Evolutionary conservation across 1,140 invertebrate genomes (phyloP).

Genomic region (Solenopsis invicta): DNA sequence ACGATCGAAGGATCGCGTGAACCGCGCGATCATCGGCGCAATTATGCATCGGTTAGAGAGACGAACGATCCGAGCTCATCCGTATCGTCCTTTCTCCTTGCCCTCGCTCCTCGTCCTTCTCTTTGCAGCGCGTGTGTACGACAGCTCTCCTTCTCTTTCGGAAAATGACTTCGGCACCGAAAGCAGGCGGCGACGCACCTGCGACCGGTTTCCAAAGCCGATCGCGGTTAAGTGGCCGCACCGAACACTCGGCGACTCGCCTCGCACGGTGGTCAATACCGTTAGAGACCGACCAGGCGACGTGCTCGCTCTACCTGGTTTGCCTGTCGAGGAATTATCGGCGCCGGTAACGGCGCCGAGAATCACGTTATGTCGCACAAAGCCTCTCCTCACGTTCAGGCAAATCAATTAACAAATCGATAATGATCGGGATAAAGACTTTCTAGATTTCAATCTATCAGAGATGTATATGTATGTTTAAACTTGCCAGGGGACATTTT

Average conservation of each 20-base stretch:
- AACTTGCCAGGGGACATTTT: background rate
- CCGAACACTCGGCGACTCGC: slow-evolving; percentile 59
- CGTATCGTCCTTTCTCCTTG: slow-evolving; percentile 1
- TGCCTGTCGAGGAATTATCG: slow-evolving; percentile 63
- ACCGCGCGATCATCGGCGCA: slow-evolving; percentile 21
- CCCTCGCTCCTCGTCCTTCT: background rate
- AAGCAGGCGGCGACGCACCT: slow-evolving; percentile 69
- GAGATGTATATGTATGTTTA: background rate
- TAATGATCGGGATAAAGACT: background rate
- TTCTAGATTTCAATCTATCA: too few species aligned
- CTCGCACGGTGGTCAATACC: slow-evolving; percentile 75
- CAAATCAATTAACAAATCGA: slow-evolving; percentile 7
- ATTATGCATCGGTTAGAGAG: slow-evolving; percentile 29
- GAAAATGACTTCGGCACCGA: background rate
- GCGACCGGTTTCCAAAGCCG: slow-evolving; percentile 82
- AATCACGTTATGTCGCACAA: slow-evolving; percentile 24
- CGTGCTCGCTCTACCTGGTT: slow-evolving; percentile 48
- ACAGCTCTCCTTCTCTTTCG: slow-evolving; percentile 25
- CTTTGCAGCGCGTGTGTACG: background rate
- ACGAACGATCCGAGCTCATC: slow-evolving; percentile 9
- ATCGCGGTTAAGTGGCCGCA: slow-evolving; percentile 82
- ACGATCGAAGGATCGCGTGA: slow-evolving; percentile 36
- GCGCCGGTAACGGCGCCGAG: slow-evolving; percentile 50
- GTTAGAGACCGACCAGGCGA: slow-evolving; percentile 74
- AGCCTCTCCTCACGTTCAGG: background rate